Percentiles rank a stretch among this genome's conserved stretches.
Conservation (phyloP, 2,888 invertebrate genomes). For the Cyaniris semiargus region DNA sequence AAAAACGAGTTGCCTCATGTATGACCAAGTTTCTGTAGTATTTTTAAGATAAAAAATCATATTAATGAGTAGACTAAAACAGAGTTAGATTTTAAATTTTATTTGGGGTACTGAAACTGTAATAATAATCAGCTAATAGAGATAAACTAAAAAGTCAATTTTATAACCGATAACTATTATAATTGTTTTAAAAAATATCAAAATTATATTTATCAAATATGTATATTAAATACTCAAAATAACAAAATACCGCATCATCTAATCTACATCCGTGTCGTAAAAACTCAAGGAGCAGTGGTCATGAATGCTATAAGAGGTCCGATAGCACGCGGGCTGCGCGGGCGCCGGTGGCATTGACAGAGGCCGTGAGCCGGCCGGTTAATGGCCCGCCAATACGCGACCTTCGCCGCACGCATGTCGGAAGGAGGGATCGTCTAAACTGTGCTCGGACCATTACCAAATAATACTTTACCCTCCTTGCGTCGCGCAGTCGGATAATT, state of each 20-base stretch:
- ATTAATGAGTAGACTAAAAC: too few species aligned
- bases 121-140: too few species aligned
- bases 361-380: slow-evolving; percentile 75
- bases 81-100: too few species aligned
- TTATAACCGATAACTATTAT: too few species aligned
- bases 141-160: too few species aligned
- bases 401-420: slow-evolving; percentile 29
- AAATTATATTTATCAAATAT: neutral
- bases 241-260: neutral
- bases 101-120: too few species aligned
- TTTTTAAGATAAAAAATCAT: too few species aligned
- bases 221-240: neutral
- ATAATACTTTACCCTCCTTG: neutral
- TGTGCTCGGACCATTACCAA: neutral
- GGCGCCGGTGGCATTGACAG: slow-evolving; percentile 68
- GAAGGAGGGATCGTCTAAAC: slow-evolving; percentile 10
- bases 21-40: too few species aligned
- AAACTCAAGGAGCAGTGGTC: neutral
- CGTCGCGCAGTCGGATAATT: neutral
- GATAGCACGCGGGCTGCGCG: slow-evolving; percentile 37
- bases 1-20: too few species aligned
- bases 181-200: neutral
- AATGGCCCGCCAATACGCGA: slow-evolving; percentile 58
- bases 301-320: slow-evolving; percentile 45
- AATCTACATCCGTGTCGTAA: neutral